phyloP scores from a whole-genome alignment of 2,113 vertebrate genomes.

The Plecotus auritus region DNA sequence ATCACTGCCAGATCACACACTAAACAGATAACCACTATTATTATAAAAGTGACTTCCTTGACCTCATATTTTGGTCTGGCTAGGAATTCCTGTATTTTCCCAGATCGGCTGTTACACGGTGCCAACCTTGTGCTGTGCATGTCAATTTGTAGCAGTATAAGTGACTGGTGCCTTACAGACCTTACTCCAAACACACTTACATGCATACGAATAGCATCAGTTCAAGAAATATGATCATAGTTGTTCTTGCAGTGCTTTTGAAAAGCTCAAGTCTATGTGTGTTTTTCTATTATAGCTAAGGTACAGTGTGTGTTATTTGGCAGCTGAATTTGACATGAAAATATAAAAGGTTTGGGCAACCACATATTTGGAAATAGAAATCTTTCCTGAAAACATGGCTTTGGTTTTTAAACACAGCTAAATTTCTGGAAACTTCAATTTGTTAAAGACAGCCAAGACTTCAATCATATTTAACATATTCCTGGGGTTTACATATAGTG shows the following conservation, averaged over 20 bases:
- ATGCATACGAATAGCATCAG: slow-evolving; percentile 75
- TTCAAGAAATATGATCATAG: slow-evolving; percentile 80
- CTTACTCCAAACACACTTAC: slow-evolving; percentile 70
- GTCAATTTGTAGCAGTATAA: slow-evolving; percentile 79
- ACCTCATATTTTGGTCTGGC: slow-evolving; percentile 83
- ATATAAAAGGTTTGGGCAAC: slow-evolving; percentile 87
- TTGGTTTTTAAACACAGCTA: slow-evolving; percentile 85
- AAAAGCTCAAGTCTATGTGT: slow-evolving; percentile 78
- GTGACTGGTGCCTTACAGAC: slow-evolving; percentile 64
- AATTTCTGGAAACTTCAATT: slow-evolving; percentile 87
- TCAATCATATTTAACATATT: slow-evolving; percentile 86
- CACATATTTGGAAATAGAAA: slow-evolving; percentile 88
- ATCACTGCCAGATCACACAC: slow-evolving; percentile 85
- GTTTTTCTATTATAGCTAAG: slow-evolving; percentile 84
- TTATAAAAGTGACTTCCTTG: slow-evolving; percentile 81
- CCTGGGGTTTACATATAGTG: slow-evolving; percentile 83
- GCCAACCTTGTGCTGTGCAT: slow-evolving; percentile 71
- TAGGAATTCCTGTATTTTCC: slow-evolving; percentile 78
- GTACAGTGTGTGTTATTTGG: slow-evolving; percentile 88
- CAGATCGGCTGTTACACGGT: slow-evolving; percentile 69
- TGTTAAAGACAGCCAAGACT: slow-evolving; percentile 83
- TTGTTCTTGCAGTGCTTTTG: slow-evolving; percentile 80
- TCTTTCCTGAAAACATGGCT: slow-evolving; percentile 85
- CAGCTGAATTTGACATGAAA: slow-evolving; percentile 83
- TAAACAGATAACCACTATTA: slow-evolving; percentile 84